These are phyloP conservation scores for Chloroceryle inda DNA, from an alignment of 2,797 vertebrate genomes.

Conservation along the genomic window DNA sequence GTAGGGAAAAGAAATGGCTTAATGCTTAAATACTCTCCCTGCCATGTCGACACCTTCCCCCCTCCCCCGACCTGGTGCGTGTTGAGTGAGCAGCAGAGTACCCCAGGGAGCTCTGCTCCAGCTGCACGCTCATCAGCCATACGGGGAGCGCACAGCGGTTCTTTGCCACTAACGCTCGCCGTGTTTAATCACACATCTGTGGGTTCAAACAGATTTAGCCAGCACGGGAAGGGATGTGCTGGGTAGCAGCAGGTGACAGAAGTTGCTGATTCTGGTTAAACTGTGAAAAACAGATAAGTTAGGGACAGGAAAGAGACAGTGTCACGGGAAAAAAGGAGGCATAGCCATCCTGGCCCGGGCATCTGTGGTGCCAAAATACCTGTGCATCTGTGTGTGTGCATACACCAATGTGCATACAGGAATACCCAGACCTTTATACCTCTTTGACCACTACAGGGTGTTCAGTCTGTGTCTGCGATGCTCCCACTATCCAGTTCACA, in stretches of 20 bases:
- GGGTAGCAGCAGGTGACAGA: conserved; percentile 84
- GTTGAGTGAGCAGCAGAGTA: conserved; percentile 75
- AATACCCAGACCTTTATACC: neutral
- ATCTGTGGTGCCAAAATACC: neutral
- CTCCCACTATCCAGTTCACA: neutral
- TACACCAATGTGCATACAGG: too few species aligned
- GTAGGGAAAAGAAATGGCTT: conserved; percentile 69
- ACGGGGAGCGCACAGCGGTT: conserved; percentile 74
- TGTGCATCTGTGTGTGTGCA: neutral
- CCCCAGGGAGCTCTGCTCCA: conserved; percentile 80
- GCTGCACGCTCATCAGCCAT: conserved; percentile 79
- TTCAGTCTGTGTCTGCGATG: neutral
- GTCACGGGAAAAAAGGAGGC: neutral
- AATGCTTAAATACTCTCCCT: conserved; percentile 57
- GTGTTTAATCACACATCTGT: conserved; percentile 83
- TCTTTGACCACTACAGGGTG: neutral
- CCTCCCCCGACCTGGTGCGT: conserved; percentile 19
- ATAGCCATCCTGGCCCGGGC: neutral
- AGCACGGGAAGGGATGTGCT: conserved; percentile 46
- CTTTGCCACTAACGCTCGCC: conserved; percentile 62
- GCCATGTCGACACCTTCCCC: conserved; percentile 64
- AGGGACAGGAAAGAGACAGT: neutral
- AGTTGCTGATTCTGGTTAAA: conserved; percentile 83
- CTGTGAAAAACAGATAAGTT: conserved; percentile 66
- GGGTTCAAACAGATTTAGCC: conserved; percentile 78